Percentiles rank a stretch among this genome's conserved stretches.
These are phyloP conservation scores for Cynocephalus volans DNA, from an alignment of 2,113 vertebrate genomes.

Conservation along the genomic window DNA sequence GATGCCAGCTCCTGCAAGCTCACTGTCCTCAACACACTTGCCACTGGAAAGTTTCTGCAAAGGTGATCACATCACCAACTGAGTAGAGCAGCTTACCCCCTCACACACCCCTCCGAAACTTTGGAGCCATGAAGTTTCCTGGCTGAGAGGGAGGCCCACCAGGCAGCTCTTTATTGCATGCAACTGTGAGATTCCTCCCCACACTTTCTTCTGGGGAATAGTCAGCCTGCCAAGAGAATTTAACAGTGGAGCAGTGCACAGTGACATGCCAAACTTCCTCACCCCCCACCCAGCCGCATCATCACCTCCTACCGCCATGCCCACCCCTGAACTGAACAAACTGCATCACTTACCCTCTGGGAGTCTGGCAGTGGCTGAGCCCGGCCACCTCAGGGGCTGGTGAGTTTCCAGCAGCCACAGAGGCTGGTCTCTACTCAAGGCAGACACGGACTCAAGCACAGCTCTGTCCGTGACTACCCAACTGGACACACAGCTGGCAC, in stretches of 20 bases:
- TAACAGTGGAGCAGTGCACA: conserved; percentile 61
- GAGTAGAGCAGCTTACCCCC: neutral
- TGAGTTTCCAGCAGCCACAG: conserved; percentile 79
- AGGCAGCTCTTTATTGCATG: conserved; percentile 70
- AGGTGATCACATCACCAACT: neutral
- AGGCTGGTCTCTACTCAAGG: conserved; percentile 61
- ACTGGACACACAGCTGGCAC: conserved; percentile 45
- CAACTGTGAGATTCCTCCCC: conserved; percentile 67
- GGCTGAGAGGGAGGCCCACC: conserved; percentile 41
- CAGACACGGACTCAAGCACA: neutral
- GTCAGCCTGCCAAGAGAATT: conserved; percentile 64
- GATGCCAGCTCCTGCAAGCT: neutral
- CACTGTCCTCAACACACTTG: conserved; percentile 12
- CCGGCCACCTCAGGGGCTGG: conserved; percentile 68
- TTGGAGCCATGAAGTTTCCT: conserved; percentile 62
- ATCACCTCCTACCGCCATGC: conserved; percentile 5
- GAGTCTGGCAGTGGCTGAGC: conserved; percentile 73
- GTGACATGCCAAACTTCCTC: conserved; percentile 28
- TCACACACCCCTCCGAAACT: neutral
- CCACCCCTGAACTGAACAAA: conserved; percentile 78
- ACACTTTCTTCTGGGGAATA: conserved; percentile 62
- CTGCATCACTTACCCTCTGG: conserved; percentile 80
- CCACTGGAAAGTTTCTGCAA: conserved; percentile 63
- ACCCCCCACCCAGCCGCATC: neutral
- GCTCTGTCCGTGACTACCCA: conserved; percentile 48